Evolutionary conservation across 2,888 invertebrate species (phyloP).

Genomic region (Ichneumoninae sp.): DNA sequence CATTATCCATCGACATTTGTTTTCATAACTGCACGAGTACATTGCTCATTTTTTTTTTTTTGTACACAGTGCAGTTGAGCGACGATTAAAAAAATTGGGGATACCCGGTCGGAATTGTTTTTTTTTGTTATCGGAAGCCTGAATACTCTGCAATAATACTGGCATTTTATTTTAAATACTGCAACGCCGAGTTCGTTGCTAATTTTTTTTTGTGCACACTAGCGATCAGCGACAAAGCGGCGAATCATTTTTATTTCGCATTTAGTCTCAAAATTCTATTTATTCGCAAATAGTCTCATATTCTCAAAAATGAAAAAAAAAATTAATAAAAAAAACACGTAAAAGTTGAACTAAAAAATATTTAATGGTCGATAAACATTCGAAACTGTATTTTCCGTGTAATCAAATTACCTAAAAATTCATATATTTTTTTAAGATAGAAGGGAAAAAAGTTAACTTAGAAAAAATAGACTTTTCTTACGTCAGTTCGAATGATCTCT

Average conservation of each 20-base stretch:
- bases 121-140: not conserved
- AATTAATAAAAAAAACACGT: not conserved
- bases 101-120: not conserved
- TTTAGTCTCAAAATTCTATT: too few species aligned
- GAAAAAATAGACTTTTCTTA: too few species aligned
- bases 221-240: not conserved
- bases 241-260: too few species aligned
- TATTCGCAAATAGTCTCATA: too few species aligned
- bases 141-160: not conserved
- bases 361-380: not conserved
- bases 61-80: not conserved
- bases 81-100: not conserved
- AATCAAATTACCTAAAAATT: too few species aligned
- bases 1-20: not conserved
- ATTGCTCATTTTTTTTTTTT: too few species aligned
- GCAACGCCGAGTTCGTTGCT: not conserved
- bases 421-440: too few species aligned
- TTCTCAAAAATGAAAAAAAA: not conserved
- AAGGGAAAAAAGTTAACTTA: too few species aligned
- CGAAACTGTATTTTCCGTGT: not conserved
- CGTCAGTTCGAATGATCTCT: too few species aligned
- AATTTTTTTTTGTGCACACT: not conserved
- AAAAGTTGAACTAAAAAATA: not conserved
- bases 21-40: not conserved
- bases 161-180: not conserved